A percentile compares a stretch with the other conserved stretches of the same genome.
These are phyloP conservation scores for Channa maculata DNA, from an alignment of 2,113 vertebrate species.

Conservation along the genomic window DNA sequence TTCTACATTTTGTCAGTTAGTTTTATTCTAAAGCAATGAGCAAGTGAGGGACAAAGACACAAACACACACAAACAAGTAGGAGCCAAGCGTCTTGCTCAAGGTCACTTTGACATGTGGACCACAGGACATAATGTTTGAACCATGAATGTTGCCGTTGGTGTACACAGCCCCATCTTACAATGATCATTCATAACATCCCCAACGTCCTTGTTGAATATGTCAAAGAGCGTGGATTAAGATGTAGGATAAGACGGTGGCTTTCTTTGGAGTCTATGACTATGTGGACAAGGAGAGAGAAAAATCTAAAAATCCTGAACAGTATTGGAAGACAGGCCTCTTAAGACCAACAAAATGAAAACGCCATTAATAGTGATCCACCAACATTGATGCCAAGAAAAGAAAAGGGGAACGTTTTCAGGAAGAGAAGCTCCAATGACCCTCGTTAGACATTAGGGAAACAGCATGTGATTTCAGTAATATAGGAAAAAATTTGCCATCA, in stretches of 20 bases:
- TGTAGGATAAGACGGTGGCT: constrained; percentile 13
- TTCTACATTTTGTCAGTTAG: too few species aligned
- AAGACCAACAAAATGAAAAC: constrained; percentile 64
- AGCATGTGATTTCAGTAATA: constrained; percentile 15
- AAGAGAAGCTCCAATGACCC: constrained; percentile 36
- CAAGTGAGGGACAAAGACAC: not conserved
- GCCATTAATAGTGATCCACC: constrained; percentile 47
- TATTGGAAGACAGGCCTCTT: constrained; percentile 26
- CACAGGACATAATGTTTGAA: too few species aligned
- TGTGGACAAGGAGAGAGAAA: constrained; percentile 4
- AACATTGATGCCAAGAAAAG: constrained; percentile 30
- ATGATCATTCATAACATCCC: constrained; percentile 40
- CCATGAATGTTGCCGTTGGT: too few species aligned
- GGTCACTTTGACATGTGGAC: too few species aligned
- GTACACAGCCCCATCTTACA: not conserved
- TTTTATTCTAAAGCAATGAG: too few species aligned
- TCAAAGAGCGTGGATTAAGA: constrained; percentile 40
- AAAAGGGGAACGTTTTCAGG: constrained; percentile 49
- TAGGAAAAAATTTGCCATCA: constrained; percentile 36
- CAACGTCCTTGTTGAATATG: constrained; percentile 33
- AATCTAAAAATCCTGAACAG: constrained; percentile 8
- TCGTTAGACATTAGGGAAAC: constrained; percentile 35
- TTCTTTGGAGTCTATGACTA: constrained; percentile 24
- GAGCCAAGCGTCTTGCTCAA: not conserved
- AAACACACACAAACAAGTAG: constrained; percentile 30